phyloP scores from a whole-genome alignment of 2,113 vertebrate species.

The Bufo bufo region DNA sequence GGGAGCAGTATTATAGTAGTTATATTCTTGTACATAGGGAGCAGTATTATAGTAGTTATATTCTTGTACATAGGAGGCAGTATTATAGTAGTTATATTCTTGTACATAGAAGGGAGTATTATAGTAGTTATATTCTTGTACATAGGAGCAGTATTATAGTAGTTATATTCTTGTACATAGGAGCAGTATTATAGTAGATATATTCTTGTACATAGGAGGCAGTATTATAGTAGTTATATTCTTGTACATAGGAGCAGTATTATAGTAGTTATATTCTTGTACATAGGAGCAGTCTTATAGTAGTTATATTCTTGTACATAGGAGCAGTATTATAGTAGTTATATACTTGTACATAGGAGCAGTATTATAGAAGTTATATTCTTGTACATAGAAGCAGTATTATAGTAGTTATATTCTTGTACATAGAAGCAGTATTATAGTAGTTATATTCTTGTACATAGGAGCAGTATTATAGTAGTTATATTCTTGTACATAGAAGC shows the following conservation, averaged over 20 bases:
- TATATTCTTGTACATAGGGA: not conserved
- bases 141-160: not conserved
- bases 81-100: slow-evolving; percentile 5
- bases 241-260: not conserved
- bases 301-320: too few relatives aligned
- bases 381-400: not conserved
- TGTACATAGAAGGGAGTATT: not conserved
- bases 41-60: slow-evolving; percentile 1
- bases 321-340: too few relatives aligned
- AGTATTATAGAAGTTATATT: slow-evolving; percentile 8
- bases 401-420: slow-evolving; percentile 11
- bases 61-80: not conserved
- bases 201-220: not conserved
- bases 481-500: slow-evolving; percentile 2
- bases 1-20: slow-evolving; percentile 5
- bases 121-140: slow-evolving; percentile 1
- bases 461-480: slow-evolving; percentile 4
- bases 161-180: slow-evolving; percentile 3
- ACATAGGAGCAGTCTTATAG: too few relatives aligned
- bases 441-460: slow-evolving; percentile 7
- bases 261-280: slow-evolving; percentile 8
- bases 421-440: not conserved
- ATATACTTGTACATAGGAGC: not conserved
- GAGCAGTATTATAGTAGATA: not conserved
- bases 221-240: slow-evolving; percentile 3